Evolutionary conservation across 2,113 vertebrate species (phyloP), one percentile per base, ranked within the genome.

Genomic region (Cisticola juncidis): DNA sequence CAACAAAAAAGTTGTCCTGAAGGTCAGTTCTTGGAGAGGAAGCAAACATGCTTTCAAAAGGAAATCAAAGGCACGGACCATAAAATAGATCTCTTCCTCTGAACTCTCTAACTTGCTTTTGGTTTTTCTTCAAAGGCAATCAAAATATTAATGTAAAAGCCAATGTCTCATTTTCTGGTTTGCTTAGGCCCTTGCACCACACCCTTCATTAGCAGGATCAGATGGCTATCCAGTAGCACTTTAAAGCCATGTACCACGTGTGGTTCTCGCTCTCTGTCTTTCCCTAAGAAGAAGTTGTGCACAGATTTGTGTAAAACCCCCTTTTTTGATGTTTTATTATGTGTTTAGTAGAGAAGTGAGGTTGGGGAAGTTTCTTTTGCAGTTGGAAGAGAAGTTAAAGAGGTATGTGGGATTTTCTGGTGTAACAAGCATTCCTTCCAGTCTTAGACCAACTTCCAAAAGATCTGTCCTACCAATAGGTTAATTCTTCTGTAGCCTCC

Each of bases 241-340:
- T 68, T 85, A 90, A 90, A 90, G 9, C 36, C 58, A 50, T 15
- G 22, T 38, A 60, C 29, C 45, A 57, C 0, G 1, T 83, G 38
- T 54, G 33, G 14, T 47, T 92, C 72, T 69, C 79, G 50, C 56
- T 35, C 44, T 91, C 40, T 64, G 93, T 61, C 23, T 76, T 36
- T 78, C 44, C n/a, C 48, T 64, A 38, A 26, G 26, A 92, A 57
- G 33, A 40, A 31, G 18, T n/a, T 62, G 35, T 53, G 56, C n/a
- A 29, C 21, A 44, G 57, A 95, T 68, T 64, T 60, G 33, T 3
- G 2, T 29, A 44, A 79, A 90, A 78, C 6, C 0, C 3, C 5
- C 5, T 45, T 81, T 90, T 93, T 88, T 81, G 14, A 90, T 76
- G 36, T 95, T 96, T 95, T 94, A 84, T 89, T 79, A 73, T 47